These are phyloP conservation scores for Hormaphis cornu DNA, from an alignment of 1,140 invertebrate species.

Conservation along the genomic window DNA sequence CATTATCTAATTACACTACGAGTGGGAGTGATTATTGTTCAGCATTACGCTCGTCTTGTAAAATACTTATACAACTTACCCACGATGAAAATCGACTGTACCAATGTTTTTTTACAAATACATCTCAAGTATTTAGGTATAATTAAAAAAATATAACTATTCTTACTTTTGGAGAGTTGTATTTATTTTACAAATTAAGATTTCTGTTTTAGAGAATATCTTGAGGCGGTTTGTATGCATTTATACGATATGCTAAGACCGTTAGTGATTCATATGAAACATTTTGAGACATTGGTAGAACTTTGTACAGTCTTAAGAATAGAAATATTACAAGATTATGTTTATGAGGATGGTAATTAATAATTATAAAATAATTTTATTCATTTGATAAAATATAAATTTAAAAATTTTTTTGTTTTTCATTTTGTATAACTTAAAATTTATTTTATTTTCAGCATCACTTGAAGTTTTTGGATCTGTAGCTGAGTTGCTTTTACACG, in stretches of 20 bases:
- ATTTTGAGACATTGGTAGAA: conserved; percentile 93
- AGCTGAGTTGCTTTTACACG: conserved; percentile 80
- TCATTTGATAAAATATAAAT: neutral
- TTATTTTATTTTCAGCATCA: conserved; percentile 46
- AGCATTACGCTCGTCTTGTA: conserved; percentile 74
- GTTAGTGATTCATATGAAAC: conserved; percentile 91
- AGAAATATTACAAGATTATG: conserved; percentile 92
- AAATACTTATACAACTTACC: conserved; percentile 81
- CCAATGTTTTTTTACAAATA: conserved; percentile 72
- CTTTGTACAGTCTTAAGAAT: conserved; percentile 86
- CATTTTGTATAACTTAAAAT: neutral
- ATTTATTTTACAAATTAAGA: conserved; percentile 12
- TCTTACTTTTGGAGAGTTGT: neutral
- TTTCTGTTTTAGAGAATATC: conserved; percentile 50
- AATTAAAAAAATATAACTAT: neutral
- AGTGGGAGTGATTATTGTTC: conserved; percentile 79
- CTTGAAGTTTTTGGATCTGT: conserved; percentile 74
- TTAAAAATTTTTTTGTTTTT: neutral
- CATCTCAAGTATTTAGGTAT: conserved; percentile 56
- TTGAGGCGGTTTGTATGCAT: conserved; percentile 77
- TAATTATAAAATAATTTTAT: neutral
- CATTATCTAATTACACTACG: conserved; percentile 61
- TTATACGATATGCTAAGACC: conserved; percentile 92
- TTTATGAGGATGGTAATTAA: conserved; percentile 67
- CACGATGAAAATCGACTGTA: conserved; percentile 86